Evolutionary conservation across 2,113 vertebrate species (phyloP).

Genomic region (Serilophus lunatus): DNA sequence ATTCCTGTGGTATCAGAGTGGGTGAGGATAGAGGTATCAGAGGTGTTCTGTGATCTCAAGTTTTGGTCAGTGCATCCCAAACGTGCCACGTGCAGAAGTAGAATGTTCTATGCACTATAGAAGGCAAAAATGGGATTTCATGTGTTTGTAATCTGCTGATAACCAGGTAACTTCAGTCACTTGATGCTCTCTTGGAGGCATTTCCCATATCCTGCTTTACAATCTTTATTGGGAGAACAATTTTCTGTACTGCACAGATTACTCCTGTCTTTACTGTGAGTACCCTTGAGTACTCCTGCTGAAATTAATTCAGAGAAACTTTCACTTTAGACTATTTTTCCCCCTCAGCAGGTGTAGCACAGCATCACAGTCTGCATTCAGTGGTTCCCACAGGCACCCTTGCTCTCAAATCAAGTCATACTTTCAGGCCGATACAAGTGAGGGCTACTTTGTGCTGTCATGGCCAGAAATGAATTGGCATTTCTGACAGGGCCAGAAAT

Average conservation of each 20-base stretch:
- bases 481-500: not conserved
- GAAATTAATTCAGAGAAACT: not conserved
- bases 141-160: not conserved
- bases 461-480: not conserved
- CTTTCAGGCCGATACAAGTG: not conserved
- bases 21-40: not conserved
- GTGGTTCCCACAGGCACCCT: not conserved
- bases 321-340: fast-evolving
- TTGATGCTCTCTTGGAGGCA: not conserved
- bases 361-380: not conserved
- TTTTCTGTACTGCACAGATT: not conserved
- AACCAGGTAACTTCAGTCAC: not conserved
- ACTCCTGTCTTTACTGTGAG: not conserved
- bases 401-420: not conserved
- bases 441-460: not conserved
- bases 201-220: not conserved
- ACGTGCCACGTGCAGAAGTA: not conserved
- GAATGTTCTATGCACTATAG: not conserved
- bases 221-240: not conserved
- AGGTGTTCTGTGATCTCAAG: not conserved
- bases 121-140: not conserved
- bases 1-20: not conserved
- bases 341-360: not conserved
- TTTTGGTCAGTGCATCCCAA: not conserved
- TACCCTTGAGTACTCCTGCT: not conserved